Evolutionary conservation across 2,113 vertebrate species (phyloP).

Genomic region (Cynoglossus semilaevis): DNA sequence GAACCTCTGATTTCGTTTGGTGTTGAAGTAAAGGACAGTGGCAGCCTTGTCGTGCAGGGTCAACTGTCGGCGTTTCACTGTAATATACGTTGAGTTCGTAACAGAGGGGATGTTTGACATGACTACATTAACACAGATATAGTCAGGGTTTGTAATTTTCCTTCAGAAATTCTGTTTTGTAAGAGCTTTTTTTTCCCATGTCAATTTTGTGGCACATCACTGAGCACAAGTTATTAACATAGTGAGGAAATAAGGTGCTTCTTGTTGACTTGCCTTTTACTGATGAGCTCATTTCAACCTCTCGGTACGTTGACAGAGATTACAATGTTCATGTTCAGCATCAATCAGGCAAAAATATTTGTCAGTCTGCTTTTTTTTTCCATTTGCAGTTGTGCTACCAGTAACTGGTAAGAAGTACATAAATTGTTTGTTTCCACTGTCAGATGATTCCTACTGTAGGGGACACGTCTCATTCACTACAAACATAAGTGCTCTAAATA

Average conservation of each 20-base stretch:
- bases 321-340: conserved; percentile 25
- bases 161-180: conserved; percentile 57
- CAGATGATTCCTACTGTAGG: conserved; percentile 48
- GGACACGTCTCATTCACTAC: conserved; percentile 54
- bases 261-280: conserved; percentile 64
- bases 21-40: conserved; percentile 53
- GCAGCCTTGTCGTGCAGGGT: conserved; percentile 20
- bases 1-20: conserved; percentile 53
- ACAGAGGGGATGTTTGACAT: conserved; percentile 62
- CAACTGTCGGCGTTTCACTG: conserved; percentile 44
- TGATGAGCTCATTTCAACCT: conserved; percentile 36
- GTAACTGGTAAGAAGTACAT: conserved; percentile 28
- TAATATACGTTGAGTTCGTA: conserved; percentile 52
- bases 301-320: conserved; percentile 24
- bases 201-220: conserved; percentile 65
- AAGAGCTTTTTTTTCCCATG: conserved; percentile 44
- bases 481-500: conserved; percentile 62
- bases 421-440: conserved; percentile 45
- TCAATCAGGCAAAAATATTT: conserved; percentile 47
- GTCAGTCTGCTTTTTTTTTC: conserved; percentile 40
- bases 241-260: conserved; percentile 81
- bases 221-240: conserved; percentile 66
- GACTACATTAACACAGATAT: conserved; percentile 68
- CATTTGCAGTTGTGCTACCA: conserved; percentile 50
- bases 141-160: conserved; percentile 55